A percentile compares a stretch with the other conserved stretches of the same genome.
These are phyloP conservation scores for Drosophila robusta DNA, from an alignment of 2,888 invertebrate species.

Conservation along the genomic window DNA sequence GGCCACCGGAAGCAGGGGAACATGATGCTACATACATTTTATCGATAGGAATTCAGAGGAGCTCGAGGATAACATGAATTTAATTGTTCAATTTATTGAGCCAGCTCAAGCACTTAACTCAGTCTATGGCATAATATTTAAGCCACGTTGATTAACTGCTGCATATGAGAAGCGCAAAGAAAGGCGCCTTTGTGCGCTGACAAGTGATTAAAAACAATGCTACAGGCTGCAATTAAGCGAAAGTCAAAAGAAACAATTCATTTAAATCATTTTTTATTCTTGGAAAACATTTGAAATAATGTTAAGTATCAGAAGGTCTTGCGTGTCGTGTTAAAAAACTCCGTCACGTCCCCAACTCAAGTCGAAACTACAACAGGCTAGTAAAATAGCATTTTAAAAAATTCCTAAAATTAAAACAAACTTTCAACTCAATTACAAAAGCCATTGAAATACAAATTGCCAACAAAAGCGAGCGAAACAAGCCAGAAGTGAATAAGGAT, in stretches of 20 bases:
- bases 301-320: no score
- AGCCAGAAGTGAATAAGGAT: conserved; percentile 12
- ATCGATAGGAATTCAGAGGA: conserved; percentile 45
- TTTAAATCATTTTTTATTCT: no score
- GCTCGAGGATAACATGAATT: conserved; percentile 8
- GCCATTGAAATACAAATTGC: conserved; percentile 63
- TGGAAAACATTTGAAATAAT: no score
- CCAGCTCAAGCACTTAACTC: conserved; percentile 36
- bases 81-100: conserved; percentile 62
- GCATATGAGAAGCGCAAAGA: conserved; percentile 1
- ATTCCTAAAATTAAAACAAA: conserved; percentile 51
- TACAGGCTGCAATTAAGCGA: no score
- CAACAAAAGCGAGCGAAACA: conserved; percentile 30
- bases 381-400: conserved; percentile 18
- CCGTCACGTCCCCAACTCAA: background rate
- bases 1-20: background rate
- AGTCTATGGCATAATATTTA: conserved; percentile 39
- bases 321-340: no score
- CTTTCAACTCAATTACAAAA: conserved; percentile 68
- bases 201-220: no score
- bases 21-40: conserved; percentile 61
- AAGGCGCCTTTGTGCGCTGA: background rate
- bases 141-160: conserved; percentile 27
- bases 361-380: background rate
- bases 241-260: no score